Conservation (phyloP, 2,888 invertebrate species). For the Artemia sinica region DNA sequence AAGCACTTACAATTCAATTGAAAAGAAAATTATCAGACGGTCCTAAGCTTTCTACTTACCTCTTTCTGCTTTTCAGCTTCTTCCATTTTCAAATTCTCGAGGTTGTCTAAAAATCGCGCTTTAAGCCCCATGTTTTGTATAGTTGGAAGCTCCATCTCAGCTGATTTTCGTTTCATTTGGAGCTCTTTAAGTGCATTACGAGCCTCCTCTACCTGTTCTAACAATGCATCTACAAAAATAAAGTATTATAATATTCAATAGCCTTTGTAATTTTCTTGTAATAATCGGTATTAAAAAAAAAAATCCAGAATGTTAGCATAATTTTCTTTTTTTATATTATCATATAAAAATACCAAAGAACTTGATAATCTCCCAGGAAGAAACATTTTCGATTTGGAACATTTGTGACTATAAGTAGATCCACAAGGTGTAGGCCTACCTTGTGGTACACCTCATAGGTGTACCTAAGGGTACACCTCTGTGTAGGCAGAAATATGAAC, state of each 20-base stretch:
- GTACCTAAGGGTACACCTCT: too few species aligned
- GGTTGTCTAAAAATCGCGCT: slow-evolving; percentile 61
- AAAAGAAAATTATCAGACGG: not conserved
- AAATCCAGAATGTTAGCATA: too few species aligned
- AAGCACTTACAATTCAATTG: not conserved
- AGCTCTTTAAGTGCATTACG: slow-evolving; percentile 56
- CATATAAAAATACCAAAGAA: too few species aligned
- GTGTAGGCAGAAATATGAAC: too few species aligned
- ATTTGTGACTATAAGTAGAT: too few species aligned
- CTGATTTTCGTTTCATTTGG: slow-evolving; percentile 51
- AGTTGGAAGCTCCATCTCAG: slow-evolving; percentile 61
- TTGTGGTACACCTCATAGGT: too few species aligned
- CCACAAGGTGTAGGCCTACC: too few species aligned
- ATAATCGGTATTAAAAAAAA: too few species aligned
- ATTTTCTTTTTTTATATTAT: too few species aligned
- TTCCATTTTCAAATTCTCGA: slow-evolving; percentile 55
- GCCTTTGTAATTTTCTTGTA: not conserved
- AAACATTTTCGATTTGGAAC: too few species aligned
- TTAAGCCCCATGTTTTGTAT: slow-evolving; percentile 67
- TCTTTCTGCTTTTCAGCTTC: slow-evolving; percentile 37
- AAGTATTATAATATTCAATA: not conserved
- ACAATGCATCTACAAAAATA: slow-evolving; percentile 27
- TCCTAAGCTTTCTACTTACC: slow-evolving; percentile 17
- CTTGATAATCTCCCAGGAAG: too few species aligned
- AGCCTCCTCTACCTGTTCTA: slow-evolving; percentile 47